A percentile compares a stretch with the other conserved stretches of the same genome.
Evolutionary conservation across 2,888 invertebrate species (phyloP).

Genomic region (Cheilosia variabilis): DNA sequence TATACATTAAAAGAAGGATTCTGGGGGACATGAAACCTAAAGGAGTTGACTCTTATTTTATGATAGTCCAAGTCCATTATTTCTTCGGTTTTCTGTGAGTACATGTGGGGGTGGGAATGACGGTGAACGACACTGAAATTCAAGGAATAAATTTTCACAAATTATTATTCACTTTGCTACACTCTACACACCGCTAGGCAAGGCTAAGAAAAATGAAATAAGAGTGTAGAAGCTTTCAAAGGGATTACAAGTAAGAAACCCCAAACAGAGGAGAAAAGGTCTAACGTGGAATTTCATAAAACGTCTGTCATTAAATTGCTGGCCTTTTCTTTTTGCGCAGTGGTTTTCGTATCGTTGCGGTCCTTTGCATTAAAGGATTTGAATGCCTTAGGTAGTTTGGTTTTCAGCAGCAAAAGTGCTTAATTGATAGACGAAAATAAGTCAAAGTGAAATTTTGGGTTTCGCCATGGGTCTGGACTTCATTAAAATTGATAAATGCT

Average conservation of each 20-base stretch:
- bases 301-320: neutral
- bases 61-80: constrained; percentile 1
- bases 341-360: neutral
- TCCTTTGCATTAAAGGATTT: constrained; percentile 4
- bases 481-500: neutral
- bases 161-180: neutral
- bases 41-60: neutral
- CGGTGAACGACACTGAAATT: neutral
- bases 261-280: neutral
- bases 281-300: constrained; percentile 1
- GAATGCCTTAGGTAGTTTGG: neutral
- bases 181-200: neutral
- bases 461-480: neutral
- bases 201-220: neutral
- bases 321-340: neutral
- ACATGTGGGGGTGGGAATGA: neutral
- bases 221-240: neutral
- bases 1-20: neutral
- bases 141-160: neutral
- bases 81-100: neutral
- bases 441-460: neutral
- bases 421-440: constrained; percentile 2
- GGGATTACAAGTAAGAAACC: neutral
- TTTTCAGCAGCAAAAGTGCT: neutral
- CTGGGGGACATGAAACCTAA: neutral